phyloP scores from a whole-genome alignment of 37 sponge, comb jelly and placozoan genomes.

The Aphrocallistes beatrix region DNA sequence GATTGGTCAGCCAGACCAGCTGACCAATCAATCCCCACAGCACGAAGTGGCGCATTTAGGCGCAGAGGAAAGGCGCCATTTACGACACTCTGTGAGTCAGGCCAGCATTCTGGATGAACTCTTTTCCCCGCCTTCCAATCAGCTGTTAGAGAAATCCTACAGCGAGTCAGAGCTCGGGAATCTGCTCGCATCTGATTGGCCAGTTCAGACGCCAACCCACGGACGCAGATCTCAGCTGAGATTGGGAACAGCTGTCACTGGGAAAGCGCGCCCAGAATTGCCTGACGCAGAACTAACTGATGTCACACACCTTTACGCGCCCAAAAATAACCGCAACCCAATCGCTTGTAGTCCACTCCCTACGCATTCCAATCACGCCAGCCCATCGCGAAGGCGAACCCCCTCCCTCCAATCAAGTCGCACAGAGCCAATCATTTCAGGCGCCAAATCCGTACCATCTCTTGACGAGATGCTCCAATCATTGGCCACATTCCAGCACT shows the following conservation, averaged over 20 bases:
- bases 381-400: neutral
- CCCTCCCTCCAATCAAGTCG: neutral
- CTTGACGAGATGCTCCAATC: neutral
- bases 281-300: neutral
- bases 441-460: neutral
- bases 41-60: neutral
- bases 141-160: neutral
- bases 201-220: neutral
- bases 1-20: neutral
- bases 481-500: neutral
- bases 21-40: neutral
- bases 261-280: conserved; percentile 5
- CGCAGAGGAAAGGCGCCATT: neutral
- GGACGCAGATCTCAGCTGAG: neutral
- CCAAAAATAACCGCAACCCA: neutral
- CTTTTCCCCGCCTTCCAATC: conserved; percentile 6
- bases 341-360: neutral
- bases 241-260: neutral
- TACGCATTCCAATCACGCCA: neutral
- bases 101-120: neutral
- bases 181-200: neutral
- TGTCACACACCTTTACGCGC: neutral
- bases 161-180: neutral
- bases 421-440: neutral
- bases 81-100: neutral